A percentile compares a stretch with the other conserved stretches of the same genome.
phyloP scores from a whole-genome alignment of 1,140 invertebrate genomes.

The Sycophila sp. region DNA sequence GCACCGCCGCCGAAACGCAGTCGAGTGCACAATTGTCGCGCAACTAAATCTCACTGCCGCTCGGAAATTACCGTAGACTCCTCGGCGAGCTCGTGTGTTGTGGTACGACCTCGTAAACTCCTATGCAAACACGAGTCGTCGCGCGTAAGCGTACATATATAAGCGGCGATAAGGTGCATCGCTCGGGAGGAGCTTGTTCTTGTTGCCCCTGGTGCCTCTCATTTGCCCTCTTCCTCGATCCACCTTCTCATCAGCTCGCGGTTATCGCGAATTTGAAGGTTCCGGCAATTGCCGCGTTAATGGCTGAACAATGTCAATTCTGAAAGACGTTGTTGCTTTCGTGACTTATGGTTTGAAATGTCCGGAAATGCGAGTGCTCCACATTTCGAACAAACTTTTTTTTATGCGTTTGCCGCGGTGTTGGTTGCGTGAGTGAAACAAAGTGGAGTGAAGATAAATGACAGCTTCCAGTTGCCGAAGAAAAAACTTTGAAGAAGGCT shows the following conservation, averaged over 20 bases:
- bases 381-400: too few species aligned
- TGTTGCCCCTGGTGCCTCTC: too few species aligned
- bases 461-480: too few species aligned
- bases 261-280: background rate
- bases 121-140: background rate
- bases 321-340: background rate
- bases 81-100: background rate
- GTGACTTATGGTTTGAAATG: background rate
- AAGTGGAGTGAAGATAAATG: too few species aligned
- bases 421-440: too few species aligned
- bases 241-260: too few species aligned
- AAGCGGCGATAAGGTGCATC: slow-evolving; percentile 3
- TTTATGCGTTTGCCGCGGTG: too few species aligned
- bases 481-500: background rate
- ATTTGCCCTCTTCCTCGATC: background rate
- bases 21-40: slow-evolving; percentile 2
- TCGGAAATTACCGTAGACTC: slow-evolving; percentile 8
- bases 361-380: background rate
- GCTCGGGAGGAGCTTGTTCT: background rate
- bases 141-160: background rate
- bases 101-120: slow-evolving; percentile 10
- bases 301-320: background rate
- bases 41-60: slow-evolving; percentile 6
- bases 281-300: background rate
- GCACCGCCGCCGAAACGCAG: background rate